phyloP scores from a whole-genome alignment of 2,113 vertebrate species.

The Eurystomus gularis region DNA sequence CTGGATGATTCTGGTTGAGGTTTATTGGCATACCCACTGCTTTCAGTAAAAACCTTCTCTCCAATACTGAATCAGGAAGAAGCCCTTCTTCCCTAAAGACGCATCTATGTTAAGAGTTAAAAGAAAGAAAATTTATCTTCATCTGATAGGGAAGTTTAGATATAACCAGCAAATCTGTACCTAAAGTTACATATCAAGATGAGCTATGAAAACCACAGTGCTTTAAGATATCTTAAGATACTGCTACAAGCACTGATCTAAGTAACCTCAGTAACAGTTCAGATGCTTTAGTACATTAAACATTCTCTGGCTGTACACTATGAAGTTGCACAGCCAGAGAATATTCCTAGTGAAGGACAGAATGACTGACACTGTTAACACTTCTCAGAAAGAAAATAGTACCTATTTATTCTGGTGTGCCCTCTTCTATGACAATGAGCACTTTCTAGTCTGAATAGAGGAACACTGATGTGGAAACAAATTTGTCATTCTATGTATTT shows the following conservation, averaged over 20 bases:
- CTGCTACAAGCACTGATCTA: not conserved
- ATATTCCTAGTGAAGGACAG: not conserved
- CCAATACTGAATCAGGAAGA: not conserved
- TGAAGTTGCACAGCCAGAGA: no score
- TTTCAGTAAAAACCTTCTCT: not conserved
- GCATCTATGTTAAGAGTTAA: not conserved
- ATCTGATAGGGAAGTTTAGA: not conserved
- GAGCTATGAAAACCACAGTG: not conserved
- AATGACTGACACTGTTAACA: not conserved
- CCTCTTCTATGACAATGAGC: not conserved
- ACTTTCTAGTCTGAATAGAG: not conserved
- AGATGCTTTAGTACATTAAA: not conserved
- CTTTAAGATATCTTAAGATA: not conserved
- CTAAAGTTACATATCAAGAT: not conserved
- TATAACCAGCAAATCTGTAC: not conserved
- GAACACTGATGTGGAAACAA: fast-evolving
- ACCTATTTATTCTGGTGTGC: not conserved
- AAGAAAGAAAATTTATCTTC: not conserved
- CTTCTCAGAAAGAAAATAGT: not conserved
- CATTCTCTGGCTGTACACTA: not conserved
- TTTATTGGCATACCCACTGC: not conserved
- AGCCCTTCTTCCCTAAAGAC: not conserved
- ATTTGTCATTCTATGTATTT: not conserved
- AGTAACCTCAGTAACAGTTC: not conserved
- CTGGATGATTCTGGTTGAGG: not conserved